Evolutionary conservation across 2,797 vertebrate genomes (phyloP), one percentile per base, ranked within the genome.

Genomic region (Silurus aristotelis): DNA sequence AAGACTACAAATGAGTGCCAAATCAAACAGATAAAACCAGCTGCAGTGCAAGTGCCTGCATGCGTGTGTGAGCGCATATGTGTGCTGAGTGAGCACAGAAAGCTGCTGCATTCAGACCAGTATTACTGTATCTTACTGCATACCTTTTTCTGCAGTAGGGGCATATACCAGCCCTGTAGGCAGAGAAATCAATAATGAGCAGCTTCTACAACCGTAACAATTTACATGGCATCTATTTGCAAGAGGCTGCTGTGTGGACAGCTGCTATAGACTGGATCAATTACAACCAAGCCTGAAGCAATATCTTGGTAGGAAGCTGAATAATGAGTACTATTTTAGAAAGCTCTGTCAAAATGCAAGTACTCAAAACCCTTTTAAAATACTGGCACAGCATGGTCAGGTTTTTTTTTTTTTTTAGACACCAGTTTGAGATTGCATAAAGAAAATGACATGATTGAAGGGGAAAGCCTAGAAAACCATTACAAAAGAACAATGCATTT

Each of bases 61-160:
- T 87, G 82, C 67, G 31, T 63, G 75, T 10, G 79, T 10, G 52
- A 55, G 22, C 60, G 70, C 27, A 3, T 10, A 19, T 38, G 56
- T 73, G 77, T 73, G 31, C 27, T 83, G 70, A 17, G 64, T 15
- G n/a, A 20, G 48, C 60, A 13, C 52, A 56, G 68, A 79, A 77
- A 89, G 88, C 76, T 56, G 80, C 72, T 73, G 82, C 85, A 84
- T 75, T 75, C 84, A 83, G 73, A 64, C 66, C 78, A 79, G 86
- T 84, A 67, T 14, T 31, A 8, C 48, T 68, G 85, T 38, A 58
- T 43, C 31, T 80, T 79, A 83, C 84, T 87, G 80, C 82, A 81
- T 90, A 91, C 90, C 91, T 91, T 86, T 87, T 91, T 89, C 86
- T 89, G 91, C 91, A 91, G 88, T 85, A 89, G 77, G 87, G 91